Base-by-base conservation (phyloP, 2,113 vertebrate genomes). In the Coptodon rendalli region DNA sequence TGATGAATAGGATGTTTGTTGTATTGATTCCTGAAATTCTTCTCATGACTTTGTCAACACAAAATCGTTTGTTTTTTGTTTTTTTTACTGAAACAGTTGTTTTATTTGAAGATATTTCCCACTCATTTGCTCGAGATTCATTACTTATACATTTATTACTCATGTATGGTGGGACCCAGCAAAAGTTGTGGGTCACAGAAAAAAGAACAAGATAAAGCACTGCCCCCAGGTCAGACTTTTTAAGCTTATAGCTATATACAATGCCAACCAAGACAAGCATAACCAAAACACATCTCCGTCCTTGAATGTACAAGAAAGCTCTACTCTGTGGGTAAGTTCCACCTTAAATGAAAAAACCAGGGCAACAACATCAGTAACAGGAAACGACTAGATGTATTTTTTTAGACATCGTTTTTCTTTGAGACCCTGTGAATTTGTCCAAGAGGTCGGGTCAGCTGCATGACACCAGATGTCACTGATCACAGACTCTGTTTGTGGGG, bases 61-160 rank as follows among this genome's bases (percentile, higher is more conserved):
- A 38, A 36, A 63, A 63, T 36, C 0, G 1, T 19, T 11, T 57
- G 34, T 1, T 57, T 27, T 8, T 36, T 0, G 2, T 17, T 10
- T 31, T 63, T 38, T 38, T 38, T 38, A 66, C 31, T 66, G 10
- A 66, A 38, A 66, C 61, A 38, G 17, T 38, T 29, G 63, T 38
- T 68, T 38, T 68, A 24, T 12, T 71, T 24, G 36, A 71, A 71
- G 63, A 40, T 24, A 43, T 71, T 43, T 71, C 13, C 38, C 38
- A 24, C 7, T 24, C 12, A 71, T 71, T 27, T 43, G 11, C 34
- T 22, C 1, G 1, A 68, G 63, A 68, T 68, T 68, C 6, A 40
- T 40, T 68, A 40, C 11, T 40, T 68, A 40, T 13, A 36, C 16
- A 19, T 63, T 66, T 36, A 36, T 66, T 36, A 66, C 38, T 68